Percentiles rank a stretch among this genome's conserved stretches.
Conservation (phyloP, 2,797 vertebrate species). For the Notolepis coatsorum region DNA sequence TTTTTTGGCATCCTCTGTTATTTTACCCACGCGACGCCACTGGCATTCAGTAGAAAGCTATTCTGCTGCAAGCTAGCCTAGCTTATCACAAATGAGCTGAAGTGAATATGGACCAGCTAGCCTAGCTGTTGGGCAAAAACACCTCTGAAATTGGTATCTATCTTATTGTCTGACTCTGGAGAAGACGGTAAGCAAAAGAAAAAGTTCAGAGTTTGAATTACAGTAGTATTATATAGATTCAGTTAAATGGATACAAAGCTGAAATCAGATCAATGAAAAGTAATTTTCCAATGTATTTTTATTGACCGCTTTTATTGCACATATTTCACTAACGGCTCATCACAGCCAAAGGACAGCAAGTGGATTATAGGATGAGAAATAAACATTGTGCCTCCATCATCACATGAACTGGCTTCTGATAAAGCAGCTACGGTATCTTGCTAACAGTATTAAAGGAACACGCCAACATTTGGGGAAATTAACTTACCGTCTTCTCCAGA, state of each 20-base stretch:
- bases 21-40: too few relatives aligned
- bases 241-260: constrained; percentile 29
- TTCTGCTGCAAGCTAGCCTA: neutral
- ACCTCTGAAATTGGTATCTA: neutral
- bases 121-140: neutral
- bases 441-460: too few relatives aligned
- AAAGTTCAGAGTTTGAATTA: neutral
- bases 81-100: neutral
- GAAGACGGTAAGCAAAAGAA: neutral
- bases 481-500: too few relatives aligned
- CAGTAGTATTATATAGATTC: neutral
- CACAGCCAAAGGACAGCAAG: constrained; percentile 72
- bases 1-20: too few relatives aligned
- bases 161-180: neutral
- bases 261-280: too few relatives aligned
- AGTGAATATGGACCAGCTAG: too few relatives aligned
- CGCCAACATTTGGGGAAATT: too few relatives aligned
- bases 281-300: constrained; percentile 44
- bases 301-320: constrained; percentile 78
- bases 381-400: constrained; percentile 56
- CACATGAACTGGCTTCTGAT: constrained; percentile 40
- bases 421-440: constrained; percentile 50
- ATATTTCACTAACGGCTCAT: constrained; percentile 74
- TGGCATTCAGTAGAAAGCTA: too few relatives aligned
- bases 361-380: constrained; percentile 59